Base-by-base conservation (phyloP, 2,888 invertebrate species). In the Tubiluchus corallicola region DNA sequence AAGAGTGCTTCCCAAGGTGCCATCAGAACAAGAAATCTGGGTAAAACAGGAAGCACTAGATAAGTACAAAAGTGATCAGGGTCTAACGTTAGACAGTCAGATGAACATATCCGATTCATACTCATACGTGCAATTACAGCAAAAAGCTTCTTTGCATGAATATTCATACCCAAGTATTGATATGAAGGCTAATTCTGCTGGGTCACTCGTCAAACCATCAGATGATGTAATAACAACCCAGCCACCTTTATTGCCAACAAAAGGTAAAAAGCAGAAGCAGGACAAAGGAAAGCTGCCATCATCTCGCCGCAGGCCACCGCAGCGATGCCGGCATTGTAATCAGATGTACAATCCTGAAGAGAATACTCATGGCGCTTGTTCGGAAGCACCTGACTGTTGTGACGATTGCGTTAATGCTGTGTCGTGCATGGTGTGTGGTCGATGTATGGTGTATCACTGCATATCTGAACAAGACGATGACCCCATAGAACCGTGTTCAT, bases 371-470 rank as follows among this genome's bases (percentile, higher is more conserved):
- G 90, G 90, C 47, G 74, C 81, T 43, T 70, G 70, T 56, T 64
- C 65, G 49, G 64, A 67, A 47, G 87, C 87, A 2, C 90, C 90
- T 0, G 88, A 90, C 67, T 74, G 76, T 56, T 75, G 79, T 59
- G 74, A 74, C 52, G 71, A 76, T 19, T 79, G 82, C 56, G 79
- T 90, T 55, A 79, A 87, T 62, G 71, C 73, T 45, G 74, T 83
- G 40, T 76, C 82, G 41, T 88, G 90, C 62, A 77, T 90, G 58
- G 74, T 76, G 52, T 83, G 85, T 64, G 85, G 87, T 16, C 78
- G 79, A 65, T 81, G 85, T 57, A 76, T 88, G 75, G 71, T 87
- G 57, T 90, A 88, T 69, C 88, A 90, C 69, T 90, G 90, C 65
- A 80, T 84, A 75, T 74, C 82, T 51, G 85, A 87, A 65, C 74